phyloP scores from a whole-genome alignment of 2,888 invertebrate genomes.

The Machimus atricapillus region DNA sequence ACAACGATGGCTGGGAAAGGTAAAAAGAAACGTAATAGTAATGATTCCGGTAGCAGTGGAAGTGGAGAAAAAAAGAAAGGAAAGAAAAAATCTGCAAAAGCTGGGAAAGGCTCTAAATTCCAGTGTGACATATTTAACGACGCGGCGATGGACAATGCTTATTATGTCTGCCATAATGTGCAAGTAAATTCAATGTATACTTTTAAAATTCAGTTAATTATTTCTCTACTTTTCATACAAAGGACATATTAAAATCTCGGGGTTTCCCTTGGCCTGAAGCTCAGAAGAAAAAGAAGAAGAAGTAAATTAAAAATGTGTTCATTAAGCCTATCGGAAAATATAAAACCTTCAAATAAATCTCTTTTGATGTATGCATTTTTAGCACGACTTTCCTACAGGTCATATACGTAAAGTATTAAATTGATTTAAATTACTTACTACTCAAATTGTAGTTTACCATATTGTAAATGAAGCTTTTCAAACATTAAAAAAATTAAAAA shows the following conservation, averaged over 20 bases:
- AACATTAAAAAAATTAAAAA: too few species aligned
- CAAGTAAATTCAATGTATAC: slow-evolving; percentile 67
- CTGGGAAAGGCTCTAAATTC: slow-evolving; percentile 70
- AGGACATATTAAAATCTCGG: slow-evolving; percentile 81
- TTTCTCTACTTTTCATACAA: slow-evolving; percentile 50
- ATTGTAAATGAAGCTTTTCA: too few species aligned
- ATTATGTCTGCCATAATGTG: slow-evolving; percentile 91
- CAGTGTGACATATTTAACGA: slow-evolving; percentile 87
- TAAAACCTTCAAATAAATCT: too few species aligned
- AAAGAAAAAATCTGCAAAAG: slow-evolving; percentile 55
- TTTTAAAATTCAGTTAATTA: neutral
- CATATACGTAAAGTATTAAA: too few species aligned
- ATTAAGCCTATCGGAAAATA: neutral
- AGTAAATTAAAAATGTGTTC: neutral
- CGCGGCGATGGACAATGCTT: slow-evolving; percentile 92
- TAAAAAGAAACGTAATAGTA: slow-evolving; percentile 67
- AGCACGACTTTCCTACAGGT: too few species aligned
- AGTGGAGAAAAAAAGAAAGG: slow-evolving; percentile 64
- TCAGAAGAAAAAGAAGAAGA: slow-evolving; percentile 84
- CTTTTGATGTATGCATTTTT: too few species aligned
- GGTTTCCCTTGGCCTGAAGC: slow-evolving; percentile 91
- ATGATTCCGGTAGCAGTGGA: slow-evolving; percentile 57
- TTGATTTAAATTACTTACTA: too few species aligned
- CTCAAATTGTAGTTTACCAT: too few species aligned
- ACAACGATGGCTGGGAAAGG: slow-evolving; percentile 62